Conservation (phyloP, 2,113 vertebrate species). For the Pionites leucogaster region DNA sequence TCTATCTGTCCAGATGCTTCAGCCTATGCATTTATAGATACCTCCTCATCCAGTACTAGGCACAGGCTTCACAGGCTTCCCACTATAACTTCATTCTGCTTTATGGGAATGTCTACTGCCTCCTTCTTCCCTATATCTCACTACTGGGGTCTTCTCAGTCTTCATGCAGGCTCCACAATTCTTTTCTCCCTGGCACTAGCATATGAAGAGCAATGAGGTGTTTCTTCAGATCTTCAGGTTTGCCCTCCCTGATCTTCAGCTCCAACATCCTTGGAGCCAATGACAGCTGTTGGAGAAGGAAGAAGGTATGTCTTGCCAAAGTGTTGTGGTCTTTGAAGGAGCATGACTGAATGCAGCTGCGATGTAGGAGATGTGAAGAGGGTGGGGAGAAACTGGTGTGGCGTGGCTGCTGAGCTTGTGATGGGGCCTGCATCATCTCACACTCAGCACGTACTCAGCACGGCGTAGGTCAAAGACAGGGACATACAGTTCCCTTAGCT, state of each 20-base stretch:
- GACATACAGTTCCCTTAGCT: not conserved
- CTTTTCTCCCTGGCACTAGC: not conserved
- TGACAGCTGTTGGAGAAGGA: not conserved
- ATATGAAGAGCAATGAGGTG: not conserved
- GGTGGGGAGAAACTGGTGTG: not conserved
- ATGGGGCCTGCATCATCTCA: not conserved
- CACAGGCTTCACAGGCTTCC: not conserved
- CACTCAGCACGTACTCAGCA: not conserved
- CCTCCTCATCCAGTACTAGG: not conserved
- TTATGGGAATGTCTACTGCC: not conserved
- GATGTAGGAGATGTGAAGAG: constrained; percentile 14
- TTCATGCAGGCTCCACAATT: not conserved
- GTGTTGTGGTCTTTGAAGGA: not conserved
- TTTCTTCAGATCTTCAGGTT: not conserved
- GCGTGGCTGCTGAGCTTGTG: not conserved
- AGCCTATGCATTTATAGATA: not conserved
- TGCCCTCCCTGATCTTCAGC: not conserved
- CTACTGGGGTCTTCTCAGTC: not conserved
- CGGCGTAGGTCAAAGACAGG: not conserved
- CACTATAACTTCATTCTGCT: not conserved
- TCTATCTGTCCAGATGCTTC: not conserved
- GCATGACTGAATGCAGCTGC: not conserved
- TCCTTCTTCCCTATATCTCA: not conserved
- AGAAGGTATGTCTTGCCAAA: not conserved
- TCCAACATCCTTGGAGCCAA: not conserved